Evolutionary conservation across 37 sponge, comb jelly and placozoan species (phyloP), one percentile per base, ranked within the genome.

Genomic region (Aplysina aerophoba): DNA sequence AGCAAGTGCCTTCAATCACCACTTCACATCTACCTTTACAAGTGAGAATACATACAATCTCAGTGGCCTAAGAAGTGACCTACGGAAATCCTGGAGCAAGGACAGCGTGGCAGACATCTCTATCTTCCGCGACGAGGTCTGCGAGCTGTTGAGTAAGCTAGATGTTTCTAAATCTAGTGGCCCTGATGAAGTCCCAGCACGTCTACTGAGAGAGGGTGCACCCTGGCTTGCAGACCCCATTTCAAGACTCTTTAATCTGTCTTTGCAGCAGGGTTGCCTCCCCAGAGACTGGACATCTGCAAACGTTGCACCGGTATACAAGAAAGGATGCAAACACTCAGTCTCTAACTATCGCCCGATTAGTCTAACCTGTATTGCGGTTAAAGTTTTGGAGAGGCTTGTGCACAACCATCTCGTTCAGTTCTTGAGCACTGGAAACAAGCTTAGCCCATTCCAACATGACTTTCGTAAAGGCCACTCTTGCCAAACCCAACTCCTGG

Each of bases 311-410:
- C 87, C 87, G 5, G 87, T 86, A 1, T 65, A 67, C 30, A 86
- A 86, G 53, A 86, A 79, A 24, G 87, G 87, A 0, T 68, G 80
- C 72, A 86, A 64, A 58, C 81, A 86, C 67, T 73, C 62, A 5
- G 35, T 39, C 20, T 53, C 68, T 0, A 86, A 86, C 87, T 86
- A 86, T 24, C 35, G 85, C 11, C 85, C 85, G 20, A 55, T 85
- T 3, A 85, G 85, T 72, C 85, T 85, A 4, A 75, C 78, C 44
- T 59, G 85, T 34, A 73, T 75, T 39, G 64, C 30, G 0, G 63
- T 74, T 0, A 85, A 85, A 28, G 15, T 85, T 16, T 44, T 85
- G 1, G 78, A 85, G 37, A 22, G 85, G 0, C 1, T 85, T 28
- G 50, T 85, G 22, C 37, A 75, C 44, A 74, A 74, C 12, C 57